Conservation (phyloP, 2,113 vertebrate genomes). For the Pycnonotus jocosus region DNA sequence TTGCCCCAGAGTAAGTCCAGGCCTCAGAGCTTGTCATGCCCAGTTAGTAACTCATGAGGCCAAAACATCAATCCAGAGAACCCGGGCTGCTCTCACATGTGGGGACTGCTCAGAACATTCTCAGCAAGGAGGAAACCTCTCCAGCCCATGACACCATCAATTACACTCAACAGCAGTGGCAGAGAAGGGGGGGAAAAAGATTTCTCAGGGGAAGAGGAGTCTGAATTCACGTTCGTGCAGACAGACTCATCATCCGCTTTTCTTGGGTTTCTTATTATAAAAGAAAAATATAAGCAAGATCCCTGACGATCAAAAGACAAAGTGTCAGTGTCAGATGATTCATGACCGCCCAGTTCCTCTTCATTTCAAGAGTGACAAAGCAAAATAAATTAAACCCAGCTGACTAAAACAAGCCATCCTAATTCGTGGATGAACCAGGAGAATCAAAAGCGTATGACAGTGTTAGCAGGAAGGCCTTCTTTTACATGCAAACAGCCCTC, state of each 20-base stretch:
- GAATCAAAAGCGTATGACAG: constrained; percentile 69
- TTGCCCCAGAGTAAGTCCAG: neutral
- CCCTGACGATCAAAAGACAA: constrained; percentile 63
- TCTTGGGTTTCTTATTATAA: constrained; percentile 51
- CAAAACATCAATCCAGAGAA: neutral
- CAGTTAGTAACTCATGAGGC: neutral
- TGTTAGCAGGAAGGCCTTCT: constrained; percentile 47
- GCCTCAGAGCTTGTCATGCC: neutral
- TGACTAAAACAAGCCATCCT: constrained; percentile 63
- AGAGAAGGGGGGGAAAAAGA: accelerated
- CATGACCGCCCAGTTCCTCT: constrained; percentile 60
- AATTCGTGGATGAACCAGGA: constrained; percentile 56
- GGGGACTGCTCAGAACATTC: neutral
- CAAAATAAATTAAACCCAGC: constrained; percentile 68
- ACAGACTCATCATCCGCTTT: constrained; percentile 33
- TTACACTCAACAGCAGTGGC: neutral
- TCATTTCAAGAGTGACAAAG: constrained; percentile 68
- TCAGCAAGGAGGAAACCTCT: neutral
- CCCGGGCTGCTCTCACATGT: neutral
- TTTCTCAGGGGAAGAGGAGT: constrained; percentile 10
- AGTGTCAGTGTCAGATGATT: constrained; percentile 60
- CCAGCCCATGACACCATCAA: neutral
- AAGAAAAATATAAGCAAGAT: constrained; percentile 59
- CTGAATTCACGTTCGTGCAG: constrained; percentile 31
- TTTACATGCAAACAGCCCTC: constrained; percentile 68